Conservation (phyloP, 92 coral and sea anemone species). For the Heteractis magnifica region DNA sequence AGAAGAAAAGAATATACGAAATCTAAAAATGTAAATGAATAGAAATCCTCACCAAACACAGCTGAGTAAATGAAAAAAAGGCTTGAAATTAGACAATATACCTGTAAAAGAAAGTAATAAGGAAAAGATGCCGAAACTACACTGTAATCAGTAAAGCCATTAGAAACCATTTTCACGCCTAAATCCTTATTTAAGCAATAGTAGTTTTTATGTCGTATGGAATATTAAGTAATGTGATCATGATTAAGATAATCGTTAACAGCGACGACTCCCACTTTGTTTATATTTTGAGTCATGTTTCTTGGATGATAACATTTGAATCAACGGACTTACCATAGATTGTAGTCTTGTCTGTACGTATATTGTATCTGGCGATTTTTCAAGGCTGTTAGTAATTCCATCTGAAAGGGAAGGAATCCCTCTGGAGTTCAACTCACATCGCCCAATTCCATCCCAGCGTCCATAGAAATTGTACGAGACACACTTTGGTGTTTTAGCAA, state of each 20-base stretch:
- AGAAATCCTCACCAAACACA: background rate
- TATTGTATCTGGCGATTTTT: background rate
- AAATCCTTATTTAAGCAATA: too few relatives aligned
- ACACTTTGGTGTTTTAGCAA: conserved; percentile 30
- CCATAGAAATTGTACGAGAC: conserved; percentile 44
- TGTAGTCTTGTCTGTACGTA: conserved; percentile 13
- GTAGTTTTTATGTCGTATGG: too few relatives aligned
- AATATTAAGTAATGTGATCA: too few relatives aligned
- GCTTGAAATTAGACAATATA: too few relatives aligned
- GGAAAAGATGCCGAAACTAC: too few relatives aligned
- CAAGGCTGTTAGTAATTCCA: conserved; percentile 10
- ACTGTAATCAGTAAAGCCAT: too few relatives aligned
- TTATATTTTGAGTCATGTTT: background rate
- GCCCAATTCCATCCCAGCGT: background rate
- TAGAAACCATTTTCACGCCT: too few relatives aligned
- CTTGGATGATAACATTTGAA: background rate
- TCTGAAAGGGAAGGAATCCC: conserved; percentile 12
- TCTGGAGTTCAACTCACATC: conserved; percentile 27
- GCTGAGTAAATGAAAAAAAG: background rate
- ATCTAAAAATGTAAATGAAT: too few relatives aligned
- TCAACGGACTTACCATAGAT: conserved; percentile 20
- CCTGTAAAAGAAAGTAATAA: too few relatives aligned
- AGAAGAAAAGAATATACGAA: background rate
- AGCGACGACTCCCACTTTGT: background rate
- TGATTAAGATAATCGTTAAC: too few relatives aligned